A percentile compares a stretch with the other conserved stretches of the same genome.
Evolutionary conservation across 2,888 invertebrate species (phyloP).

Genomic region (Rosalia funebris): DNA sequence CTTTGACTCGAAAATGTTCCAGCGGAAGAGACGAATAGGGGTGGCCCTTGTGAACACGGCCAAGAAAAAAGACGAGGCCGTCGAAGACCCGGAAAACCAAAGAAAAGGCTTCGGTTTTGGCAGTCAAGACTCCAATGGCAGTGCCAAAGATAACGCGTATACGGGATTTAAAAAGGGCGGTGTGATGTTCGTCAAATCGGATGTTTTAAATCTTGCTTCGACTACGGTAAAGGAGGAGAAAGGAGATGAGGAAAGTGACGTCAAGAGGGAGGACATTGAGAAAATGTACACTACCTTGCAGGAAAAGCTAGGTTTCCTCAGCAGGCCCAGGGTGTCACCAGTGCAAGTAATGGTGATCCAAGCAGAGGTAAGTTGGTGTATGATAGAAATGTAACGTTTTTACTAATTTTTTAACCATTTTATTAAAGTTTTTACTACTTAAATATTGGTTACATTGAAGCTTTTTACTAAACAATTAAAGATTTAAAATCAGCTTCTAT

Average conservation of each 20-base stretch:
- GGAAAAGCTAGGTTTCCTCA: slow-evolving; percentile 70
- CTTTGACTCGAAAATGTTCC: slow-evolving; percentile 65
- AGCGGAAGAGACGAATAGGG: slow-evolving; percentile 68
- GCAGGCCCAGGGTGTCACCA: slow-evolving; percentile 66
- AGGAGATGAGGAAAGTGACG: slow-evolving; percentile 25
- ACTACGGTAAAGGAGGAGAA: slow-evolving; percentile 31
- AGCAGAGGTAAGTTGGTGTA: slow-evolving; percentile 65
- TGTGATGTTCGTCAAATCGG: slow-evolving; percentile 57
- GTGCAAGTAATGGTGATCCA: slow-evolving; percentile 72
- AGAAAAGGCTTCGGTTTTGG: slow-evolving; percentile 52
- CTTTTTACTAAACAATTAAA: no score
- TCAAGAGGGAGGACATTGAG: slow-evolving; percentile 55
- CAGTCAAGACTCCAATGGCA: slow-evolving; percentile 56
- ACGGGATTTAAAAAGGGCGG: slow-evolving; percentile 61
- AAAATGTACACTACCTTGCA: slow-evolving; percentile 64
- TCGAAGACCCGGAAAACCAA: slow-evolving; percentile 38
- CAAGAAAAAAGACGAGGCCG: slow-evolving; percentile 40
- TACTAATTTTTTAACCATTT: neutral
- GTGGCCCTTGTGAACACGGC: slow-evolving; percentile 62
- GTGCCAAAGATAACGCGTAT: slow-evolving; percentile 43
- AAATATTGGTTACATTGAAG: no score
- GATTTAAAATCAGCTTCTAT: no score
- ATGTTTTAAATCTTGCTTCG: slow-evolving; percentile 44
- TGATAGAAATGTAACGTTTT: no score
- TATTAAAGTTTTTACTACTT: neutral